Base-by-base conservation (phyloP, 2,797 vertebrate genomes). In the Acrocephalus scirpaceus region DNA sequence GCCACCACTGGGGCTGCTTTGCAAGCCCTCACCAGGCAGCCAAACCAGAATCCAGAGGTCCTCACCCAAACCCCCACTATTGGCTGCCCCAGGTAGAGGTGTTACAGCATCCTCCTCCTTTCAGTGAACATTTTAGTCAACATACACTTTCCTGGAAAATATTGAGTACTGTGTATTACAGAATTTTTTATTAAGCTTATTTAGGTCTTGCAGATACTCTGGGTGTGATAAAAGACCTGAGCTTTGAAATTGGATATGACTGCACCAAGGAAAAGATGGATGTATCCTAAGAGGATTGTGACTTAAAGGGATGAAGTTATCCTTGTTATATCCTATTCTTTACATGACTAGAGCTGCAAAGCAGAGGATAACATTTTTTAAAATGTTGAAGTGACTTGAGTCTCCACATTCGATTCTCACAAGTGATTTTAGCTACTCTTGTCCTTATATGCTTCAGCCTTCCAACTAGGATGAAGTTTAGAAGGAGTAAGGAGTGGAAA, bases 231-330 rank as follows among this genome's bases (percentile, higher is more conserved):
- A 86, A 89, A 95, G 50, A 72, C 42, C 27, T 45, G 47, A 78
- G 61, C 47, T 93, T 88, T 88, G 70, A 84, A 93, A 80, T 4
- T 69, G 66, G 51, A 13, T 95, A 54, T 53, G 40, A 84, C 50
- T 81, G 36, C 38, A 61, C 38, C 23, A 61, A 84, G 69, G 50
- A 75, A 85, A 79, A 82, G 48, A 80, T 60, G 26, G 42, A 88
- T 86, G 73, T 84, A 16, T 84, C 40, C 22, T 88, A 80, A 92
- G 76, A 91, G 76, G 80, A 88, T 72, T 92, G 66, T 81, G 76
- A 75, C 42, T 83, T 81, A 57, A 7, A 25, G 36, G 79, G 38
- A 64, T 80, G 82, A 91, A 92, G 70, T 47, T 96, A 85, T 85
- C 34, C 82, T 65, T 85, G 20, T 70, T 91, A 48, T 34, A 78